Evolutionary conservation across 37 sponge, comb jelly and placozoan genomes (phyloP).

Genomic region (Chondrilla cf. caribensis): DNA sequence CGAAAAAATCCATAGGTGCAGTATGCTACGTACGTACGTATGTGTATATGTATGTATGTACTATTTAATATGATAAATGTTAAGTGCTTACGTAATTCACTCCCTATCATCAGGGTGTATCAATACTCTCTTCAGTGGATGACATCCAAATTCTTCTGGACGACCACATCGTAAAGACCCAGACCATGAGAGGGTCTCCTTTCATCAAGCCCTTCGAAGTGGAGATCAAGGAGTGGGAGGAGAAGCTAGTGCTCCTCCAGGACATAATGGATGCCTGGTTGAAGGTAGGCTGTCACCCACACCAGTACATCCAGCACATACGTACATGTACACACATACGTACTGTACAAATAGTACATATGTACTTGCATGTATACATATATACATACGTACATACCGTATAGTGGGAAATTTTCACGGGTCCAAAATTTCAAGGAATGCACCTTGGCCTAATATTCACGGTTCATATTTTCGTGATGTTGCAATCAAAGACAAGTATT

Average conservation of each 20-base stretch:
- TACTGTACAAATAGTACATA: too few species aligned
- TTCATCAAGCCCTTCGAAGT: conserved; percentile 97
- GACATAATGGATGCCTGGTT: conserved; percentile 97
- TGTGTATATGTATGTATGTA: not conserved
- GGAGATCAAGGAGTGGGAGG: conserved; percentile 95
- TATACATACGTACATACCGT: not conserved
- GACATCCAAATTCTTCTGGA: conserved; percentile 93
- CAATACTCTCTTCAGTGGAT: conserved; percentile 91
- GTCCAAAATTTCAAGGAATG: too few species aligned
- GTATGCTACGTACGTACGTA: not conserved
- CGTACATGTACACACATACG: not conserved
- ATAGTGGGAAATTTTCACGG: too few species aligned
- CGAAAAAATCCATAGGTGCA: too few species aligned
- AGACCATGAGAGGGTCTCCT: conserved; percentile 97
- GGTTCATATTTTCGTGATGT: too few species aligned
- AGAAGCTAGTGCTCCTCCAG: conserved; percentile 82
- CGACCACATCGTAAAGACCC: conserved; percentile 97
- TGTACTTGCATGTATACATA: too few species aligned
- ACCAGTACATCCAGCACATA: not conserved
- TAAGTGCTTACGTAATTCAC: not conserved
- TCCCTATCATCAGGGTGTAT: conserved; percentile 57
- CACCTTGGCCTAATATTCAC: too few species aligned
- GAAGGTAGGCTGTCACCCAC: conserved; percentile 46
- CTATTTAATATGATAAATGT: not conserved
- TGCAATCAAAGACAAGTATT: too few species aligned